These are phyloP conservation scores for Bolinopsis microptera DNA, from an alignment of 37 sponge, comb jelly and placozoan genomes.

Conservation along the genomic window DNA sequence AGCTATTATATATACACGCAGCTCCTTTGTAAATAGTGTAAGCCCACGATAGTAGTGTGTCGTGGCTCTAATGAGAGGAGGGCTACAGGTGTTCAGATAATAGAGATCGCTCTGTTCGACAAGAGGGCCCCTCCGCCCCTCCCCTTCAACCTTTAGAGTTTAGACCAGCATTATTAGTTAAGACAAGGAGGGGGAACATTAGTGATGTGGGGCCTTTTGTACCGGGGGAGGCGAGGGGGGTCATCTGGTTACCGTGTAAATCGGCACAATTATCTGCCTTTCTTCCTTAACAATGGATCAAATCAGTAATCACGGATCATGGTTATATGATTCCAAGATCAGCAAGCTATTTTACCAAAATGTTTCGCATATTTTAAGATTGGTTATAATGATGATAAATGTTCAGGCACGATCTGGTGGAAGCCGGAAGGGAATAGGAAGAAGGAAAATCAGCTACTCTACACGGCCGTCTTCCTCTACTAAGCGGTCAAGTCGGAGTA, in stretches of 20 bases:
- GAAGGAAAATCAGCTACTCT: constrained; percentile 64
- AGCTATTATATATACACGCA: too few species aligned
- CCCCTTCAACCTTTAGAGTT: too few species aligned
- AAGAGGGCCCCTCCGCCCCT: too few species aligned
- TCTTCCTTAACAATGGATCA: background rate
- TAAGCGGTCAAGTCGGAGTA: constrained; percentile 53
- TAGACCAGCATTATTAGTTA: background rate
- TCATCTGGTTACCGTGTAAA: background rate
- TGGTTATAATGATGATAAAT: too few species aligned
- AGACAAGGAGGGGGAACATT: background rate
- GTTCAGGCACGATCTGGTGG: constrained; percentile 32
- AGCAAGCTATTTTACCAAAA: too few species aligned
- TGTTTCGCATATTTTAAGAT: too few species aligned
- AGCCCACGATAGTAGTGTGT: background rate
- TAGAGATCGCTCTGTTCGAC: background rate
- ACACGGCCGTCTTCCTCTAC: constrained; percentile 56
- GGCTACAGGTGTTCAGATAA: background rate
- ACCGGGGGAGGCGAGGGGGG: too few species aligned
- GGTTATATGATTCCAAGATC: too few species aligned
- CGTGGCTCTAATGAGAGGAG: too few species aligned
- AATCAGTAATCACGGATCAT: too few species aligned
- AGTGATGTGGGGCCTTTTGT: background rate
- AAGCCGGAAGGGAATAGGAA: constrained; percentile 20
- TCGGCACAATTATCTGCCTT: background rate
- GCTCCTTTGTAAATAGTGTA: background rate